Evolutionary conservation across 2,888 invertebrate genomes (phyloP).

Genomic region (Axea sp.): DNA sequence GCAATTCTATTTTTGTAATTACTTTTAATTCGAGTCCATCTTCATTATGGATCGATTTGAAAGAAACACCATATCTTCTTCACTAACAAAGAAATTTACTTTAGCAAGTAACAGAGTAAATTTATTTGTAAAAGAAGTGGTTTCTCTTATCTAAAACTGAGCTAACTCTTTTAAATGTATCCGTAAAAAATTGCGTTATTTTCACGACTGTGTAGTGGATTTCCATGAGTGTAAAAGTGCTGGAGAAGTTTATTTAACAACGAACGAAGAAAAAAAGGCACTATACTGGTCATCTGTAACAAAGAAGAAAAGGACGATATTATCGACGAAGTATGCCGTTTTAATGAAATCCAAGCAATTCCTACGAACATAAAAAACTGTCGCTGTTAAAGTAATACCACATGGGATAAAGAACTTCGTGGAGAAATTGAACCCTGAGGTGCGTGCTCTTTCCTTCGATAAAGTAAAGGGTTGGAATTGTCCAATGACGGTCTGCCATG

Average conservation of each 20-base stretch:
- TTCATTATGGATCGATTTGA: conserved; percentile 12
- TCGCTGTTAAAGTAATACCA: conserved; percentile 37
- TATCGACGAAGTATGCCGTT: conserved; percentile 37
- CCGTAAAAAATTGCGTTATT: conserved; percentile 26
- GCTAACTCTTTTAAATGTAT: conserved; percentile 36
- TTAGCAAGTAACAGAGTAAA: conserved; percentile 24
- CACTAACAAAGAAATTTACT: conserved; percentile 17
- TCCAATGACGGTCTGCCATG: conserved; percentile 26
- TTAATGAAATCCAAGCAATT: conserved; percentile 56
- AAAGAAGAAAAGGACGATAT: conserved; percentile 28
- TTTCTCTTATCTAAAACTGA: conserved; percentile 34
- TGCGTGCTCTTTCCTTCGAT: conserved; percentile 6
- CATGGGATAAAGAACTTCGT: conserved; percentile 13
- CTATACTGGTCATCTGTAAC: conserved; percentile 7
- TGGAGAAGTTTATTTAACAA: conserved; percentile 18
- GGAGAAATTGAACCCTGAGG: conserved; percentile 31
- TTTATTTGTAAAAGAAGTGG: conserved; percentile 40
- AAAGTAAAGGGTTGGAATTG: conserved; percentile 32
- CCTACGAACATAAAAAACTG: conserved; percentile 21
- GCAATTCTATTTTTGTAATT: not conserved
- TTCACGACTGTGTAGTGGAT: conserved; percentile 9
- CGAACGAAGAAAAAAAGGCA: not conserved
- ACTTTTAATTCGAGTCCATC: not conserved
- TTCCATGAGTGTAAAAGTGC: conserved; percentile 3
- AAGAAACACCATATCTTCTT: not conserved